Percentiles rank a stretch among this genome's conserved stretches.
Conservation (phyloP, 2,113 vertebrate genomes). For the Hassar affinis region DNA sequence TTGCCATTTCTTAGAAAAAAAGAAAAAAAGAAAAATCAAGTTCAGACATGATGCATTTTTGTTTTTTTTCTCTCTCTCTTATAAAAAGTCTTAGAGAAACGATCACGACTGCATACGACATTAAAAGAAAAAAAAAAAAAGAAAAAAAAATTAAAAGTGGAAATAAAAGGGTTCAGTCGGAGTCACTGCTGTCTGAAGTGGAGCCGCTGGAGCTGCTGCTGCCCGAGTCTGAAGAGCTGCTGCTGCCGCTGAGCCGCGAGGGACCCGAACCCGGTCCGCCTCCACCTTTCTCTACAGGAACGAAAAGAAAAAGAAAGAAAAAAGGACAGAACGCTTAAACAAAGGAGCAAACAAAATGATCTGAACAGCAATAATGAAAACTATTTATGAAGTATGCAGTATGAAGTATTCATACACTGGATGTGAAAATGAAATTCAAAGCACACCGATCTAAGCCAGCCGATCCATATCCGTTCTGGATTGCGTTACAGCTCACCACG, state of each 20-base stretch:
- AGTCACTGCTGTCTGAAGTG: conserved; percentile 88
- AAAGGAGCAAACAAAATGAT: too few relatives aligned
- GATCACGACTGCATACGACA: conserved; percentile 53
- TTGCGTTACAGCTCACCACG: not conserved
- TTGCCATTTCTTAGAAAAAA: conserved; percentile 37
- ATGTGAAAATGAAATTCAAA: not conserved
- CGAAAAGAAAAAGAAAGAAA: not conserved
- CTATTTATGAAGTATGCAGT: too few relatives aligned
- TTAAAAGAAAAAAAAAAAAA: conserved; percentile 31
- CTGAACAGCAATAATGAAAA: too few relatives aligned
- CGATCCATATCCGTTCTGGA: not conserved
- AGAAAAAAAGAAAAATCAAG: conserved; percentile 37
- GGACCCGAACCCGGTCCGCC: conserved; percentile 72
- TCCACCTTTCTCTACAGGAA: conserved; percentile 73
- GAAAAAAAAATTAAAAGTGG: conserved; percentile 31
- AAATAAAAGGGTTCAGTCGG: conserved; percentile 60
- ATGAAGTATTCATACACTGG: too few relatives aligned
- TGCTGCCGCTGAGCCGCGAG: conserved; percentile 75
- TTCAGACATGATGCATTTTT: conserved; percentile 51
- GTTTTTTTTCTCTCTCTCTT: conserved; percentile 31
- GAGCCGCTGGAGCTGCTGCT: conserved; percentile 84
- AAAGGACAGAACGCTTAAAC: not conserved
- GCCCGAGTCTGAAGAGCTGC: conserved; percentile 83
- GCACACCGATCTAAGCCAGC: not conserved
- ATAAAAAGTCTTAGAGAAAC: conserved; percentile 54